Evolutionary conservation across 2,888 invertebrate species (phyloP).

Genomic region (Tridacna gigas): DNA sequence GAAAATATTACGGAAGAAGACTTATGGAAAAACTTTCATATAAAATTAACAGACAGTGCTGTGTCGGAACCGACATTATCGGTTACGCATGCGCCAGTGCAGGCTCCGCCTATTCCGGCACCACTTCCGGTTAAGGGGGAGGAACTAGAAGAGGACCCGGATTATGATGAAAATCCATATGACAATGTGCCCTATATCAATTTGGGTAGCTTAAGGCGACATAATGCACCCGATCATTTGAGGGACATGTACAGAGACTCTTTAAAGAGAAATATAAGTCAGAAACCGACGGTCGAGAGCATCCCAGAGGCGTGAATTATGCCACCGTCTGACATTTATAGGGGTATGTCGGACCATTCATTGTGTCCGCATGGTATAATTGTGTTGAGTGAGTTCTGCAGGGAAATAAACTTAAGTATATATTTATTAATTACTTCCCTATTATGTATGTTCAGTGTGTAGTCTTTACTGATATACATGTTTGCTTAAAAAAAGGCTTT

Average conservation of each 20-base stretch:
- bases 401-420: no score
- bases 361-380: background rate
- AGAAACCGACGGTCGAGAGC: conserved; percentile 52
- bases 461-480: no score
- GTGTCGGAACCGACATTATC: background rate
- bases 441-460: no score
- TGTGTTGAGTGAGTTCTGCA: no score
- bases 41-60: conserved; percentile 55
- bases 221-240: conserved; percentile 47
- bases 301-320: conserved; percentile 48
- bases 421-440: no score
- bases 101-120: conserved; percentile 25
- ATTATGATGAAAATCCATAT: conserved; percentile 66
- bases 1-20: conserved; percentile 70
- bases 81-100: background rate
- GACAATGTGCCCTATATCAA: conserved; percentile 65
- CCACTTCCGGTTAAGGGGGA: conserved; percentile 22
- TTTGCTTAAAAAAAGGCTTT: no score
- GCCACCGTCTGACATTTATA: background rate
- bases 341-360: background rate
- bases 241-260: conserved; percentile 49
- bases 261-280: conserved; percentile 46
- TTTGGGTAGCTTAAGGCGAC: conserved; percentile 57
- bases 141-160: conserved; percentile 53
- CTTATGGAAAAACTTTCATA: conserved; percentile 68